Evolutionary conservation across 2,113 vertebrate genomes (phyloP), one percentile per base, ranked within the genome.

Genomic region (Panurus biarmicus): DNA sequence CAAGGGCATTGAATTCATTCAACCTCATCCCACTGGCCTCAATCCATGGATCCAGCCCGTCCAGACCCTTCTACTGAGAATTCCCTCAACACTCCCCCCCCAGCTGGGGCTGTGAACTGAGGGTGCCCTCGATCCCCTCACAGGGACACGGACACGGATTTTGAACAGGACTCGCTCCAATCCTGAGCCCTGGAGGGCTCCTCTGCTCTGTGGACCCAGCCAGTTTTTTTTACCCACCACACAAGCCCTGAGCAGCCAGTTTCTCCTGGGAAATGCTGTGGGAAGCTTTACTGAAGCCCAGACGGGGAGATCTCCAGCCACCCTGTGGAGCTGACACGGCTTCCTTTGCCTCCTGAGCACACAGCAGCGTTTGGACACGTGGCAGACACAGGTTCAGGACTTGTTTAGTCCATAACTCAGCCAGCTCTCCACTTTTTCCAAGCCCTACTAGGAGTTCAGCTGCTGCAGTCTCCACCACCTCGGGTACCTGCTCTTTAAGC

Each of bases 321-420:
- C 31, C 26, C 36, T 22, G 4, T 22, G 28, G 12, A 51, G 42
- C n/a, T 70, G 12, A 8, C 47, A 40, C n/a, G 42, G 17, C 5
- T 72, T 33, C 69, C 8, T 84, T 33, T 29, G 4, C 8, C 54
- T 71, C 70, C 47, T 31, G 28, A 61, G 47, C 23, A 44, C 48
- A 42, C 2, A 1, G 25, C 65, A 65, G 15, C 0, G 2, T 16
- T 22, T n/a, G 61, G 48, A 40, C 40, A 31, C 8, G 2, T 1
- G 13, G 62, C n/a, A 74, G n/a, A 72, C 38, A 23, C 6, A 38
- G 26, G 66, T 53, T 48, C 6, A 14, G 26, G 54, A 7, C 14
- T 84, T 36, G 22, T 15, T 67, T 7, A 31, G n/a, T 3, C 29
- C 61, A 7, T 5, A 82, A n/a, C 17, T 23, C 9, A 1, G 6